These are phyloP conservation scores for Chrysochloris asiatica DNA, from an alignment of 2,113 vertebrate genomes.

Conservation along the genomic window DNA sequence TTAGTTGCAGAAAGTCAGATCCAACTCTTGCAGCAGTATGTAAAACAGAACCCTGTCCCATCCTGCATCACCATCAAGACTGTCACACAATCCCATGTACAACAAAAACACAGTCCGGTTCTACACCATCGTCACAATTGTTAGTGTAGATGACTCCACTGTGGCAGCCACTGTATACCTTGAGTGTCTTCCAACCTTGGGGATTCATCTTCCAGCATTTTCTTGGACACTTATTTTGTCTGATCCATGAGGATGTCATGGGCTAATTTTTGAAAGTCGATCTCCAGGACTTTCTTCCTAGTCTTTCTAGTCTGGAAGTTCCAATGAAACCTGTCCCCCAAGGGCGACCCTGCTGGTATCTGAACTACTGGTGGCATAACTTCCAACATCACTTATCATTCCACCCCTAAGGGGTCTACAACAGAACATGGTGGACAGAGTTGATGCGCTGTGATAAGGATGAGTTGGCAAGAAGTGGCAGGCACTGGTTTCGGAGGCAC, in stretches of 20 bases:
- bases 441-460: not conserved
- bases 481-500: not conserved
- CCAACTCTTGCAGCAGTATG: too few relatives aligned
- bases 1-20: too few relatives aligned
- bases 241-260: not conserved
- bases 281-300: not conserved
- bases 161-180: not conserved
- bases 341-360: not conserved
- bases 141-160: not conserved
- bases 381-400: not conserved
- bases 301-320: not conserved
- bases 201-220: not conserved
- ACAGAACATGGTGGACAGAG: not conserved
- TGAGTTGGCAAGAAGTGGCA: not conserved
- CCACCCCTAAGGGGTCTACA: not conserved
- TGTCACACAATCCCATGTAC: not conserved
- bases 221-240: not conserved
- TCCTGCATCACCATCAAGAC: not conserved
- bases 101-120: not conserved
- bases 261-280: not conserved
- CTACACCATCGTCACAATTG: not conserved
- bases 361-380: not conserved
- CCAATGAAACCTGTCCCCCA: not conserved
- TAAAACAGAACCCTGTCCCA: too few relatives aligned
- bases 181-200: not conserved